Evolutionary conservation across 2,113 vertebrate species (phyloP).

Genomic region (Balaeniceps rex): DNA sequence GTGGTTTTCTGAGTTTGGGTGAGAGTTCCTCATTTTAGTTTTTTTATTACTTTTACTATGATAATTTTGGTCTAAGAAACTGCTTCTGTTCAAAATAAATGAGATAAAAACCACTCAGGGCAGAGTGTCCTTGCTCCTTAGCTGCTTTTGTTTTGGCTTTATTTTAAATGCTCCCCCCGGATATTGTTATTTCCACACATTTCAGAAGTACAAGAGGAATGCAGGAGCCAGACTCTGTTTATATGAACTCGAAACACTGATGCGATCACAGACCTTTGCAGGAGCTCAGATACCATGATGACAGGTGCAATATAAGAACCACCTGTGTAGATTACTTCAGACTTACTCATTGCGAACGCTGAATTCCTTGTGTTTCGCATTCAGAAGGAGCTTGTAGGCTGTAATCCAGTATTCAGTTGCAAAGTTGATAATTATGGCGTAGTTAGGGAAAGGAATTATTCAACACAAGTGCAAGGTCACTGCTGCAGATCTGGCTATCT

Average conservation of each 20-base stretch:
- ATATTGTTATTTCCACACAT: neutral
- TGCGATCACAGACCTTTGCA: neutral
- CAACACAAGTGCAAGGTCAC: slow-evolving; percentile 15
- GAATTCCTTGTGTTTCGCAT: neutral
- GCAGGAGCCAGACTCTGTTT: neutral
- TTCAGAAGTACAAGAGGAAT: neutral
- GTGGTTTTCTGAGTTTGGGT: neutral
- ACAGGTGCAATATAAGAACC: slow-evolving; percentile 11
- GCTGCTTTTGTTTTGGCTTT: neutral
- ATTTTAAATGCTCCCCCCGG: neutral
- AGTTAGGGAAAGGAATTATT: slow-evolving; percentile 37
- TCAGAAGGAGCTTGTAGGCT: neutral
- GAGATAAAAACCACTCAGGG: neutral
- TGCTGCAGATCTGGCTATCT: neutral
- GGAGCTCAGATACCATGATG: neutral
- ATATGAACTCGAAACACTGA: neutral
- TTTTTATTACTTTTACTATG: neutral
- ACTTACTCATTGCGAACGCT: neutral
- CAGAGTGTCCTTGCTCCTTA: neutral
- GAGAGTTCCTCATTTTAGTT: neutral
- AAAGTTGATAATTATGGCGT: slow-evolving; percentile 30
- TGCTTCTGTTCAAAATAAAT: neutral
- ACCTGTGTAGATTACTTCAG: slow-evolving; percentile 5
- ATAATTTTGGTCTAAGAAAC: neutral
- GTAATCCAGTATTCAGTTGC: neutral